Evolutionary conservation across 2,797 vertebrate genomes (phyloP), one percentile per base, ranked within the genome.

Genomic region (Pantherophis vulpinus): DNA sequence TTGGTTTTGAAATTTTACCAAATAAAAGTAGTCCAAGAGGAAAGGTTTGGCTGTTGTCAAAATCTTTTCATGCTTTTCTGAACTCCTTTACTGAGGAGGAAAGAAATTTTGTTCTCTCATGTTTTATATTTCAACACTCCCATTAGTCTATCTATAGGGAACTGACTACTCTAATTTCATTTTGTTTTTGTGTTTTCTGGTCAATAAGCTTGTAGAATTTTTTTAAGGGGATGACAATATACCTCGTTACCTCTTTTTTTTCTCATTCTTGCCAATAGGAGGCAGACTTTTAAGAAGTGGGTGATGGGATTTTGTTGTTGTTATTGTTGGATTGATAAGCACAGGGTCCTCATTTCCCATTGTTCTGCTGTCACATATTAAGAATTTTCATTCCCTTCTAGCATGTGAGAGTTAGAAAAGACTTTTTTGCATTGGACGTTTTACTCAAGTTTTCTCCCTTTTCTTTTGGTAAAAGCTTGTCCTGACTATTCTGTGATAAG

Each of bases 11-110:
- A 97, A 95, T 98, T 98, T 97, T 98, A 98, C 97, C 97, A 97
- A 98, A 98, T 98, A 98, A 98, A 92, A 98, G 97, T 98, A 98
- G 95, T 96, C 96, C 96, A 94, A 96, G 95, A 97, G 94, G 94
- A 96, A 96, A 89, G 88, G 59, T 86, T 37, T 0, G 1, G 27
- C 90, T 32, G 87, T 89, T 2, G 32, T 93, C 54, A 63, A 42
- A 89, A 56, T 88, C 13, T 56, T 51, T 58, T 90, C 70, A 92
- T 90, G 89, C 25, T 58, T 14, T 90, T 32, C 58, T 91, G 14
- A 63, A 29, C 18, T 32, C 25, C 23, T 32, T 32, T 58, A 4
- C 3, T 5, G 29, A 63, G 55, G 25, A n/a, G 14, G 42, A 87
- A n/a, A 58, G 6, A 42, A 37, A 7, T 6, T 60, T 47, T 2